Evolutionary conservation across 2,113 vertebrate species (phyloP).

Genomic region (Trochalopteron elliotii): DNA sequence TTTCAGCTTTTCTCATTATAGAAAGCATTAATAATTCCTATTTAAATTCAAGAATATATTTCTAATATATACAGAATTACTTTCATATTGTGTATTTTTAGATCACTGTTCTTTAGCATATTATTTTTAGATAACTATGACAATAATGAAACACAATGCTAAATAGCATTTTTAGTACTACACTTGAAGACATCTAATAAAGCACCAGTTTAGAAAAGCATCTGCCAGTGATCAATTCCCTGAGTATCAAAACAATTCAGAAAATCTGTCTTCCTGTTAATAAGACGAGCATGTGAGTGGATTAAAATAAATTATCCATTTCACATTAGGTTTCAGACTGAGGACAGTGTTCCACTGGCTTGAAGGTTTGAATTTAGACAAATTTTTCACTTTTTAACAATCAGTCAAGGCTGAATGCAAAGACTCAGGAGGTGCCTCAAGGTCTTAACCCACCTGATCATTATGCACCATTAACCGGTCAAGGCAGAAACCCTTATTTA

Average conservation of each 20-base stretch:
- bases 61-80: background rate
- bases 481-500: background rate
- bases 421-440: background rate
- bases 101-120: background rate
- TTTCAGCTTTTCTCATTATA: background rate
- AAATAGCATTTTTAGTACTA: background rate
- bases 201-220: background rate
- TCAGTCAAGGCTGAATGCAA: slow-evolving; percentile 2
- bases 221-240: background rate
- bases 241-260: background rate
- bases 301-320: background rate
- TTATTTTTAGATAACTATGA: background rate
- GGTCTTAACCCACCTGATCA: background rate
- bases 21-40: background rate
- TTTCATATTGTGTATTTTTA: background rate
- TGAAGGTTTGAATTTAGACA: background rate
- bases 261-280: background rate
- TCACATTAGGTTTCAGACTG: background rate
- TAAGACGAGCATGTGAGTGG: background rate
- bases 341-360: background rate
- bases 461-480: background rate
- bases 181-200: background rate
- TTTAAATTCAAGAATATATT: background rate
- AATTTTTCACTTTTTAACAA: slow-evolving; percentile 27
- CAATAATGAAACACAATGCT: background rate